Evolutionary conservation across 2,797 vertebrate species (phyloP), one percentile per base, ranked within the genome.

Genomic region (Enteromius treurensis): DNA sequence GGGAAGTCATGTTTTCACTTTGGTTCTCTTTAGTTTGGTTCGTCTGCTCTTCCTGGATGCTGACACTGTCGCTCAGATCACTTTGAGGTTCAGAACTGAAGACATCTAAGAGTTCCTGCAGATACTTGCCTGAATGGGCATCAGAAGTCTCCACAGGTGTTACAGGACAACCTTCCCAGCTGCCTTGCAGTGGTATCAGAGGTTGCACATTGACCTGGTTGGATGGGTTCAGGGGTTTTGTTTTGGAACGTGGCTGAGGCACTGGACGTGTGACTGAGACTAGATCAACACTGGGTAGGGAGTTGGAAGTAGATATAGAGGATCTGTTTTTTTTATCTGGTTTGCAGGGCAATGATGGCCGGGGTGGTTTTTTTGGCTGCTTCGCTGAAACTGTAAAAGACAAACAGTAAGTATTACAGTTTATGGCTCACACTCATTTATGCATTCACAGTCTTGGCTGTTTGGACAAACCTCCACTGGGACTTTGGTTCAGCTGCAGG

Each of bases 211-310:
- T 90, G 77, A 80, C 89, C 81, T 94, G 92, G 87, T 91, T 94
- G 90, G 88, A 78, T 58, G 91, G 3, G 11, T 5, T 34, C n/a
- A 90, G 10, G 40, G 17, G 86, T 88, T 92, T 92, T 85, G 88
- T 84, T 93, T 96, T 98, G 73, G 93, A 96, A 86, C 97, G 96
- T 89, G 97, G 97, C 84, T 91, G 96, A 88, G 97, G 97, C 87
- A 96, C 92, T 9, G 97, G 98, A 62, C 88, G 92, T 91, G 88
- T 90, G 75, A 76, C 91, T 86, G 79, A 82, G 84, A 73, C 60
- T 68, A 88, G 90, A 73, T 90, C 91, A 77, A 92, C 89, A 74
- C 89, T 71, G 79, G 84, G 75, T 19, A 29, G 40, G 17, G 32
- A 34, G 71, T 19, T 67, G n/a, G 13, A 3, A 26, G 13, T 81